Evolutionary conservation across 64 coral and sea anemone species (phyloP).

Genomic region (Montipora efflorescens): DNA sequence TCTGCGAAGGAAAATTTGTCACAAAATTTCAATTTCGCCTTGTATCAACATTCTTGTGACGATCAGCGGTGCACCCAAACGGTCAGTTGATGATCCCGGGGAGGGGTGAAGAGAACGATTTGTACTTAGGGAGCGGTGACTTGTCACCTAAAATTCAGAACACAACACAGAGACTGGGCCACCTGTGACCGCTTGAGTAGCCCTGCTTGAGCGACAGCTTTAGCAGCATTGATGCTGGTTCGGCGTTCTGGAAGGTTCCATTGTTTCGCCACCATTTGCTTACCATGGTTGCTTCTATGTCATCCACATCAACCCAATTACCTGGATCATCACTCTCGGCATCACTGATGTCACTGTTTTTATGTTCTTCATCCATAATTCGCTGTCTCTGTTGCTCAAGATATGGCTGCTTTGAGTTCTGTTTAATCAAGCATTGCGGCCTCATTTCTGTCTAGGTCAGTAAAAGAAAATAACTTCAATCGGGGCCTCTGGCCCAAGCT

Average conservation of each 20-base stretch:
- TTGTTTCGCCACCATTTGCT: constrained; percentile 60
- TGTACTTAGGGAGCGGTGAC: too few relatives aligned
- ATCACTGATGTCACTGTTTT: constrained; percentile 42
- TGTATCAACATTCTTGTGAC: too few relatives aligned
- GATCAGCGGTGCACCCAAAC: too few relatives aligned
- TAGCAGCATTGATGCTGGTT: constrained; percentile 28
- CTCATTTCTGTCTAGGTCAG: constrained; percentile 49
- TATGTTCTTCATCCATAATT: background rate
- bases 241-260: constrained; percentile 41
- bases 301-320: constrained; percentile 36
- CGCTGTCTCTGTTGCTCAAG: constrained; percentile 22
- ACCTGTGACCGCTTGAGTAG: constrained; percentile 22
- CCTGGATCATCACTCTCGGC: constrained; percentile 53
- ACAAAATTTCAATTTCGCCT: too few relatives aligned
- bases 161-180: too few relatives aligned
- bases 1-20: too few relatives aligned
- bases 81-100: too few relatives aligned
- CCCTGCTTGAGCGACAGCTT: constrained; percentile 52
- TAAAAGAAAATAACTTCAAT: constrained; percentile 41
- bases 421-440: constrained; percentile 25
- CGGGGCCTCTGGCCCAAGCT: constrained; percentile 34
- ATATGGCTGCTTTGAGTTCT: constrained; percentile 34
- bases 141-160: too few relatives aligned
- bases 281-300: background rate
- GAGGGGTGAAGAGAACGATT: too few relatives aligned